Evolutionary conservation across 2,113 vertebrate genomes (phyloP), one percentile per base, ranked within the genome.

Genomic region (Carassius auratus): DNA sequence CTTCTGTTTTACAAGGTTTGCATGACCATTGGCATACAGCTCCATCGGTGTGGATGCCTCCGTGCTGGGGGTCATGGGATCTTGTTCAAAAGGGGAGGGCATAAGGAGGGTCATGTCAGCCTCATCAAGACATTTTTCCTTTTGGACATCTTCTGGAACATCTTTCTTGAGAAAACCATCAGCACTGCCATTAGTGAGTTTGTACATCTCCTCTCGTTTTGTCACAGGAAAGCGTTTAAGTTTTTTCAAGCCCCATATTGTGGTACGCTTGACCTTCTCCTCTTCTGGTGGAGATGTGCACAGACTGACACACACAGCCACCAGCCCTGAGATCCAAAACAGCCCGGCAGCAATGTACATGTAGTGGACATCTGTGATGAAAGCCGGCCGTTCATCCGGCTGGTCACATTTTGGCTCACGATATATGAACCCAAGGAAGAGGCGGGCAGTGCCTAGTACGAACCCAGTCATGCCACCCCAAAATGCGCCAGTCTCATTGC

Each of bases 401-500:
- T 96, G 95, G 92, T 99, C 92, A 84, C 98, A 99, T 84, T 92
- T 96, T 0, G 98, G 98, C 79, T 94, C 95, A 13, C 96, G 96
- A 92, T 98, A 99, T 84, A 96, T 79, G 88, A 99, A 99, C 0
- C 97, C 97, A 86, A 99, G 92, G 62, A 96, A 85, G 77, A 99
- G 92, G 5, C 98, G 95, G 33, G 92, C 3, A 21, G 94, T 91
- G 30, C 98, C 98, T 0, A 99, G 92, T 9, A 92, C 76, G n/a
- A 98, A 97, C 8, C 98, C 98, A 0, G 95, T 95, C 96, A 99
- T 95, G 82, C 97, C 97, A 0, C 97, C 97, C 89, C 96, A 99
- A 90, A 99, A 99, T 17, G 97, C 98, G 0, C 98, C 98, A 38
- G 91, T 97, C 87, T 99, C 98, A 23, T 98, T 99, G 89, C 97